Evolutionary conservation across 1,140 invertebrate species (phyloP).

Genomic region (Matsumurasca onukii): DNA sequence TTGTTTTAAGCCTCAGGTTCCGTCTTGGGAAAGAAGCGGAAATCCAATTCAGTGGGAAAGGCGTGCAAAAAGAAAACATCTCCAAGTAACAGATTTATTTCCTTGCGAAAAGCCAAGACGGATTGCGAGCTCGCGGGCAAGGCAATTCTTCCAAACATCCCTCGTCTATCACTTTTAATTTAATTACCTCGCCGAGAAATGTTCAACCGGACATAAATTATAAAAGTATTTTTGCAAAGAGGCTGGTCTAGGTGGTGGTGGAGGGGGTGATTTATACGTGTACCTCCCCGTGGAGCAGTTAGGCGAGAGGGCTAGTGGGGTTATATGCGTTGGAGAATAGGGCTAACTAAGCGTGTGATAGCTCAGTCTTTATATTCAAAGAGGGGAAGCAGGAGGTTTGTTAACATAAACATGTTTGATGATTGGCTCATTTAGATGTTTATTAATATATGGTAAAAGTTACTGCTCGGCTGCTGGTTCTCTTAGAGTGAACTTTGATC

Average conservation of each 20-base stretch:
- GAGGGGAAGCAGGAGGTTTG: neutral
- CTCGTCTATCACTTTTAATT: conserved; percentile 25
- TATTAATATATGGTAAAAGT: too few relatives aligned
- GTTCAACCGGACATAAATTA: conserved; percentile 23
- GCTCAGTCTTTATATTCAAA: neutral
- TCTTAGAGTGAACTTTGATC: too few relatives aligned
- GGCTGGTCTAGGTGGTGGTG: neutral
- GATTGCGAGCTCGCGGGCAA: neutral
- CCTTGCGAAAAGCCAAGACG: neutral
- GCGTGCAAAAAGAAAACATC: too few relatives aligned
- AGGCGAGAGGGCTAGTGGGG: too few relatives aligned
- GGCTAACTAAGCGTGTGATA: conserved; percentile 24
- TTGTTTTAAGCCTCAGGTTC: too few relatives aligned
- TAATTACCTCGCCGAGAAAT: conserved; percentile 17
- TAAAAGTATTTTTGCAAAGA: conserved; percentile 8
- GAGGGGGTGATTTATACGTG: conserved; percentile 21
- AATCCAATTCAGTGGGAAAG: too few relatives aligned
- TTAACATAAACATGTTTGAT: neutral
- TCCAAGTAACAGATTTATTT: neutral
- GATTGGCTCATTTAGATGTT: too few relatives aligned
- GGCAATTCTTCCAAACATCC: neutral
- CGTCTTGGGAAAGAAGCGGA: too few relatives aligned
- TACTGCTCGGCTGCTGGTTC: too few relatives aligned
- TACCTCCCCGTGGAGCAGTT: neutral
- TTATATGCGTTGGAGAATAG: conserved; percentile 20